Percentiles rank a stretch among this genome's conserved stretches.
phyloP scores from a whole-genome alignment of 2,797 vertebrate genomes.

The Anguilla obscura region DNA sequence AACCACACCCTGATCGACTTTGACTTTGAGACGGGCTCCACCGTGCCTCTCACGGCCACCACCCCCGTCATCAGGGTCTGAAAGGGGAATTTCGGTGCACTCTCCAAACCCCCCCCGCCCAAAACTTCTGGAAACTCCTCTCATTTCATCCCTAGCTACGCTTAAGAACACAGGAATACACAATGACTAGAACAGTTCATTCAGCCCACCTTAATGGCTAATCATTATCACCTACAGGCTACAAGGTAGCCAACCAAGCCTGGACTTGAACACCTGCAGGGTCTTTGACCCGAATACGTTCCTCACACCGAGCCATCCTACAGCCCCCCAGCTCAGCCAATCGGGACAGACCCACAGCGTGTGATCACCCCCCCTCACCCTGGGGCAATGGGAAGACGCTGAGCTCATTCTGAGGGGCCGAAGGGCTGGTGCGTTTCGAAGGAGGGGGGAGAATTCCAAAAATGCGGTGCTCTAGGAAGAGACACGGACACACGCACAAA shows the following conservation, averaged over 20 bases:
- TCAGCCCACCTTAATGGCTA: background rate
- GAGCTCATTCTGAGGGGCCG: background rate
- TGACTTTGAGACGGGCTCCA: conserved; percentile 82
- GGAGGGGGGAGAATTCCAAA: background rate
- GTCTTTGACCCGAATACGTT: background rate
- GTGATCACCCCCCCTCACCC: background rate
- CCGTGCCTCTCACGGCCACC: conserved; percentile 74
- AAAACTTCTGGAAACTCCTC: background rate
- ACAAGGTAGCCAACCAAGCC: background rate
- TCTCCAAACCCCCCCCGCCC: background rate
- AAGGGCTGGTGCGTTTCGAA: background rate
- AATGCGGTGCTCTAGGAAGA: background rate
- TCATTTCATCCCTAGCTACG: background rate
- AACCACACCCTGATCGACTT: conserved; percentile 76
- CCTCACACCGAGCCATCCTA: background rate
- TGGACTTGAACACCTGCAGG: background rate
- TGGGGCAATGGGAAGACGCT: background rate
- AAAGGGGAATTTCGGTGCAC: conserved; percentile 41
- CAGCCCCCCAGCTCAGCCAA: background rate
- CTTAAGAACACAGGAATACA: background rate
- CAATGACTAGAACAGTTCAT: background rate
- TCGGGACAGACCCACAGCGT: background rate
- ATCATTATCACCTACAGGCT: background rate
- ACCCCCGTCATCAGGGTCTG: conserved; percentile 65
- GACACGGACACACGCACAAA: background rate